phyloP scores from a whole-genome alignment of 1,140 invertebrate species.

The Carposina sasakii region DNA sequence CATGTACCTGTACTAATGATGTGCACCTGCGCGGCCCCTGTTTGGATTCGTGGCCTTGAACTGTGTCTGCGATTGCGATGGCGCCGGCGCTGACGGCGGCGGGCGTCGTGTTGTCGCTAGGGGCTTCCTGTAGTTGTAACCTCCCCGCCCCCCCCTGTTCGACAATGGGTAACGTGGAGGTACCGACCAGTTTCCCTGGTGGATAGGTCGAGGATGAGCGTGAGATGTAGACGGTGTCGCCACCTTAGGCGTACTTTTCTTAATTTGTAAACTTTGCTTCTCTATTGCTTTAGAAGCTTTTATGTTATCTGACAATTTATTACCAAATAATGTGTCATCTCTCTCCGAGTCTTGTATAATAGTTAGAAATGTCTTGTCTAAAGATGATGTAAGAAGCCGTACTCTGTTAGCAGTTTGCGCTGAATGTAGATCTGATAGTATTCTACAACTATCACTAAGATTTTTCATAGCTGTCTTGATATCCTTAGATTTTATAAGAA shows the following conservation, averaged over 20 bases:
- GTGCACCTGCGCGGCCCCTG: neutral
- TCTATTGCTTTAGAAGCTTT: slow-evolving; percentile 2
- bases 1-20: slow-evolving; percentile 11
- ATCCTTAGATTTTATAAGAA: slow-evolving; percentile 1
- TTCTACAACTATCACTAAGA: neutral
- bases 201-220: neutral
- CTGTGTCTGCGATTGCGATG: neutral
- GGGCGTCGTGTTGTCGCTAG: neutral
- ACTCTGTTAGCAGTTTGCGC: neutral
- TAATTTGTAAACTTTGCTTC: neutral
- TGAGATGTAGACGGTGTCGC: no score
- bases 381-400: neutral
- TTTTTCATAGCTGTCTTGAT: neutral
- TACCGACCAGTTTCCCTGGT: neutral
- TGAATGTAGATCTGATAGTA: slow-evolving; percentile 1
- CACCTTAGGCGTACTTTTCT: no score
- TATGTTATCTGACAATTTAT: slow-evolving; percentile 1
- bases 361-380: neutral
- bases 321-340: slow-evolving; percentile 1
- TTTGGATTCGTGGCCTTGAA: neutral
- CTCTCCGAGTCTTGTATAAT: neutral
- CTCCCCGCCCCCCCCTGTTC: neutral
- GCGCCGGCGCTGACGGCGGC: neutral
- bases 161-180: neutral
- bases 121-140: neutral